These are phyloP conservation scores for Spondyliosoma cantharus DNA, from an alignment of 2,797 vertebrate genomes.

Conservation along the genomic window DNA sequence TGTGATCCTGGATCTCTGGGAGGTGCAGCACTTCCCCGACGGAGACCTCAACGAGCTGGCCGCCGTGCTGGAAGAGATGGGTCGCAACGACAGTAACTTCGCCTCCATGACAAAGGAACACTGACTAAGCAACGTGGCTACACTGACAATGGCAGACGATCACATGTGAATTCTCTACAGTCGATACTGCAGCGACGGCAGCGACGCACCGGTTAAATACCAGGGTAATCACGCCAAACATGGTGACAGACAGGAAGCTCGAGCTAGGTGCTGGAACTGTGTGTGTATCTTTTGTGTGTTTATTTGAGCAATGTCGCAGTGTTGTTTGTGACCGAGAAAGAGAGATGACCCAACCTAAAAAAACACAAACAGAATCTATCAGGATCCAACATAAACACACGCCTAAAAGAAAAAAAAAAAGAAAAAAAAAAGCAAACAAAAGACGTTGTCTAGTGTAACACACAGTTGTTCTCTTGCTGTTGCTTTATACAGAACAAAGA, in stretches of 20 bases:
- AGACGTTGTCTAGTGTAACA: slow-evolving; percentile 52
- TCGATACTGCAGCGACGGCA: slow-evolving; percentile 45
- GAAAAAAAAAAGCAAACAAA: neutral
- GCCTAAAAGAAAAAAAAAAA: slow-evolving; percentile 52
- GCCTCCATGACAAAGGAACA: slow-evolving; percentile 91
- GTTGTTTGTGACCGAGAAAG: slow-evolving; percentile 39
- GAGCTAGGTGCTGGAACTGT: slow-evolving; percentile 37
- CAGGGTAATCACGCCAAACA: slow-evolving; percentile 37
- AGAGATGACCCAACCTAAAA: slow-evolving; percentile 40
- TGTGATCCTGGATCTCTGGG: slow-evolving; percentile 98
- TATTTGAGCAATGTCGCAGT: slow-evolving; percentile 53
- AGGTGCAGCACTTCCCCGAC: slow-evolving; percentile 98
- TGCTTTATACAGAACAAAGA: slow-evolving; percentile 62
- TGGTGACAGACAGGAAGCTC: slow-evolving; percentile 41
- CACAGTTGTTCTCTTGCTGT: slow-evolving; percentile 68
- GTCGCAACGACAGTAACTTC: slow-evolving; percentile 90
- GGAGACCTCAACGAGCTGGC: slow-evolving; percentile 95
- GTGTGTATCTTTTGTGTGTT: slow-evolving; percentile 52
- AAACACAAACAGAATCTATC: slow-evolving; percentile 50
- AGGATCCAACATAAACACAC: slow-evolving; percentile 65
- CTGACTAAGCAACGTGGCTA: slow-evolving; percentile 77
- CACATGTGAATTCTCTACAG: slow-evolving; percentile 47
- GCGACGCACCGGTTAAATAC: slow-evolving; percentile 49
- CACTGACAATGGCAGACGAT: slow-evolving; percentile 53
- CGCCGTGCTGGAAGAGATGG: slow-evolving; percentile 97